A percentile compares a stretch with the other conserved stretches of the same genome.
Evolutionary conservation across 2,797 vertebrate genomes (phyloP).

Genomic region (Tapera naevia): DNA sequence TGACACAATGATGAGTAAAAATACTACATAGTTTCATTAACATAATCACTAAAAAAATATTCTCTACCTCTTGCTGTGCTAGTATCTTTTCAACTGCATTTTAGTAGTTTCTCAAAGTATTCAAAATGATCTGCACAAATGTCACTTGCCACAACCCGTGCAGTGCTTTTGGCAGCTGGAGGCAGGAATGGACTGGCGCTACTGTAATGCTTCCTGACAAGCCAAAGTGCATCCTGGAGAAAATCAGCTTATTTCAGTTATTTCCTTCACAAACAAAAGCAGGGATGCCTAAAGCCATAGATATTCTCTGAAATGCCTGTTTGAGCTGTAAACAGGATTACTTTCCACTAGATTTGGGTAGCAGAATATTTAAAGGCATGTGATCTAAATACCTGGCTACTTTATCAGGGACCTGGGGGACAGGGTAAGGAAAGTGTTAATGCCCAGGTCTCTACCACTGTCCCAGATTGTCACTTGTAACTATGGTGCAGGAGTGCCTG

Average conservation of each 20-base stretch:
- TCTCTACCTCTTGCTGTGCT: background rate
- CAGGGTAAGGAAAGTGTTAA: background rate
- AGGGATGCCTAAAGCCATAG: background rate
- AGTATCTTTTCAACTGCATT: background rate
- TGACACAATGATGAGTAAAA: background rate
- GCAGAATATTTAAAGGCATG: background rate
- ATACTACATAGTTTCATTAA: background rate
- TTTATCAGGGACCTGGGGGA: background rate
- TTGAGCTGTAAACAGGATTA: background rate
- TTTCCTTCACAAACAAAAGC: background rate
- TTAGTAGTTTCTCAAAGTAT: background rate
- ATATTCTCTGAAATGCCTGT: background rate
- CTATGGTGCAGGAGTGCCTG: fast-evolving
- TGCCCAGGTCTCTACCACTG: background rate
- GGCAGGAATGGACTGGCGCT: background rate
- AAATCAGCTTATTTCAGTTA: background rate
- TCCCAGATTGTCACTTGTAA: background rate
- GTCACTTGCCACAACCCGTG: background rate
- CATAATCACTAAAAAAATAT: background rate
- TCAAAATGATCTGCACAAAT: background rate
- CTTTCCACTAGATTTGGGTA: background rate
- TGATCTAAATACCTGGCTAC: background rate
- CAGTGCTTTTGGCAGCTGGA: background rate
- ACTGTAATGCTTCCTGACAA: background rate
- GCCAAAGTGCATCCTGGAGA: background rate